Evolutionary conservation across 2,888 invertebrate genomes (phyloP).

Genomic region (Drosophila peninsularis): DNA sequence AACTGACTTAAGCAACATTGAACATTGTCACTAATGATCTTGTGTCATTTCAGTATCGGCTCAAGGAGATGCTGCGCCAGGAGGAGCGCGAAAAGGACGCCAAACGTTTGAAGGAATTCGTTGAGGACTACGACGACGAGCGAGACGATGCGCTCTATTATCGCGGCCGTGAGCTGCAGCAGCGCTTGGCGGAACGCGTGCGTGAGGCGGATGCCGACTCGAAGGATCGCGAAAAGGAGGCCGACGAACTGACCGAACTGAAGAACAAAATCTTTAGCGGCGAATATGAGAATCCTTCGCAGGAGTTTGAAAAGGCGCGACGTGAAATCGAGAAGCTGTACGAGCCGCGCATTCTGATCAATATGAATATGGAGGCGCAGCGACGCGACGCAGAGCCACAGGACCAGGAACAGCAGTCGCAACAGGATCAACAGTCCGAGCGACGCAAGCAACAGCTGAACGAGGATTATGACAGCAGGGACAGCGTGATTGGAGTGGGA

Average conservation of each 20-base stretch:
- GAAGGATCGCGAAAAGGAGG: constrained; percentile 95
- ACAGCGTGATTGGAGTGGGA: constrained; percentile 6
- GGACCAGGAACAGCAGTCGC: constrained; percentile 3
- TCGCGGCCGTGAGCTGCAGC: constrained; percentile 92
- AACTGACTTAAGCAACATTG: too few relatives aligned
- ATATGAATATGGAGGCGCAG: constrained; percentile 87
- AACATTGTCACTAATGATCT: too few relatives aligned
- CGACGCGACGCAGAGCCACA: constrained; percentile 85
- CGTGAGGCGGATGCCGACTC: constrained; percentile 96
- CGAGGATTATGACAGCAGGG: constrained; percentile 36
- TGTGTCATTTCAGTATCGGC: constrained; percentile 86
- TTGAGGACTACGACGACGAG: constrained; percentile 99
- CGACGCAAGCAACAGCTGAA: constrained; percentile 84
- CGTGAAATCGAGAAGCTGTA: constrained; percentile 93
- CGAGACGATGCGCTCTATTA: constrained; percentile 98
- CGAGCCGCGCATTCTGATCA: constrained; percentile 92
- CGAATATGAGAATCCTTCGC: constrained; percentile 88
- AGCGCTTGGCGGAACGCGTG: constrained; percentile 95
- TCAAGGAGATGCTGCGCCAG: constrained; percentile 92
- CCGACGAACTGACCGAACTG: constrained; percentile 94
- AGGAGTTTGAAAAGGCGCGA: constrained; percentile 89
- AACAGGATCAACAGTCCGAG: constrained; percentile 42
- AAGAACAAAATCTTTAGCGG: constrained; percentile 90
- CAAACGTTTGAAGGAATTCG: constrained; percentile 96
- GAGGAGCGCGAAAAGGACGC: constrained; percentile 96